Evolutionary conservation across 2,797 vertebrate species (phyloP), one percentile per base, ranked within the genome.

Genomic region (Urocyon cinereoargenteus): DNA sequence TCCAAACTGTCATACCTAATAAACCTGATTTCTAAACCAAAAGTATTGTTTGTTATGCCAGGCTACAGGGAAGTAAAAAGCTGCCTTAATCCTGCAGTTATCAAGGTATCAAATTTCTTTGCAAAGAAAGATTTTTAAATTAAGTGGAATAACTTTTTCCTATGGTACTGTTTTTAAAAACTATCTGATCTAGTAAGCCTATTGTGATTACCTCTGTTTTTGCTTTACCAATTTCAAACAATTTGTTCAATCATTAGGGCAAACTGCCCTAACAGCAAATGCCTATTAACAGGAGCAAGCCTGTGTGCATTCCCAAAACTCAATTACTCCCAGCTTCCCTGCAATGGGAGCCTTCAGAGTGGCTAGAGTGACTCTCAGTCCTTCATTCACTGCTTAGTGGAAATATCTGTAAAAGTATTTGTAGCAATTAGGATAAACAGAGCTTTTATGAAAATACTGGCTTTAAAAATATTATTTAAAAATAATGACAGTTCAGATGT

Each of bases 391-490:
- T 89, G 62, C 14, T 88, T 57, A 81, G 24, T 68, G 53, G 19
- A 82, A 93, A 96, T 79, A 53, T 70, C 11, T 90, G 26, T 55
- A 87, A 91, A 84, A 96, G 61, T 77, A 95, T 34, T 84, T 81
- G 22, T 95, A 45, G 45, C 18, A 81, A 91, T 90, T 83, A 94
- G 53, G 59, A 85, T 22, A 91, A n/a, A 45, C 57, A 91, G 34
- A 55, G 4, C 18, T 92, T 90, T 96, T 62, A 75, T 72, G 19
- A 97, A 96, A 95, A 91, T 85, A 93, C 0, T 83, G n/a, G 61
- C 40, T 81, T 94, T 57, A 61, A n/a, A n/a, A n/a, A n/a, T n/a
- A n/a, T n/a, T n/a, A n/a, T n/a, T 78, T 96, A 89, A 93, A 96
- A 92, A 49, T 96, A 68, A 94, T 61, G 70, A 57, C 19, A 86